phyloP scores from a whole-genome alignment of 1,140 invertebrate species.

The Ptiloglossa arizonensis region DNA sequence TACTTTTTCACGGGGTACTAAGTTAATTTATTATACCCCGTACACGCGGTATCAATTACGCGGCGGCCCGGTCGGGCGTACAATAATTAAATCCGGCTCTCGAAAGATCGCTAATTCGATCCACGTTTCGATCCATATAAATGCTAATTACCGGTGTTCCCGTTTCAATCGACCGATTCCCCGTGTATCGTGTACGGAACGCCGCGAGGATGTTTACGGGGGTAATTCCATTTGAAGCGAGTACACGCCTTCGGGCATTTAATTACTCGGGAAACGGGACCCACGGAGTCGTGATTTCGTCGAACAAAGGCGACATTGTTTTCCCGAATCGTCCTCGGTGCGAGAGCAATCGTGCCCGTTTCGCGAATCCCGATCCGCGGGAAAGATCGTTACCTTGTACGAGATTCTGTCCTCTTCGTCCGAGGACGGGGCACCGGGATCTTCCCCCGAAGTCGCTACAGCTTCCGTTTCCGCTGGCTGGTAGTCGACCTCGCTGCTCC shows the following conservation, averaged over 20 bases:
- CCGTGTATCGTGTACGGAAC: conserved; percentile 15
- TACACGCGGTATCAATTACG: conserved; percentile 18
- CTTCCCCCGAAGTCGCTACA: conserved; percentile 47
- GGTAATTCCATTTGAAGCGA: conserved; percentile 42
- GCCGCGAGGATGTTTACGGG: neutral
- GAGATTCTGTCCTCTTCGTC: conserved; percentile 64
- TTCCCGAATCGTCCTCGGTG: too few relatives aligned
- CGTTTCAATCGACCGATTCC: conserved; percentile 39
- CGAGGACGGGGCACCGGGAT: conserved; percentile 19
- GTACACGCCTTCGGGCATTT: conserved; percentile 19
- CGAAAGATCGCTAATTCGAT: conserved; percentile 41
- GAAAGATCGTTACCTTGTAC: conserved; percentile 61
- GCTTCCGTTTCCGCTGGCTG: conserved; percentile 63
- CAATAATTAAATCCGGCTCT: conserved; percentile 37
- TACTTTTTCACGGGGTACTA: too few relatives aligned
- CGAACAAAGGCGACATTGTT: conserved; percentile 44
- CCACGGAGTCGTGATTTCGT: conserved; percentile 31
- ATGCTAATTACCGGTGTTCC: conserved; percentile 44
- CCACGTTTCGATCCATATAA: conserved; percentile 43
- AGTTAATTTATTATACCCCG: neutral
- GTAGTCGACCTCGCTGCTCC: conserved; percentile 61
- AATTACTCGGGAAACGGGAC: conserved; percentile 38
- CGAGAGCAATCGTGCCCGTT: too few relatives aligned
- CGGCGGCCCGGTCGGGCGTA: neutral
- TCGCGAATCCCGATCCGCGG: too few relatives aligned